These are phyloP conservation scores for Rhabdomys pumilio DNA, from an alignment of 2,797 vertebrate species.

Conservation along the genomic window DNA sequence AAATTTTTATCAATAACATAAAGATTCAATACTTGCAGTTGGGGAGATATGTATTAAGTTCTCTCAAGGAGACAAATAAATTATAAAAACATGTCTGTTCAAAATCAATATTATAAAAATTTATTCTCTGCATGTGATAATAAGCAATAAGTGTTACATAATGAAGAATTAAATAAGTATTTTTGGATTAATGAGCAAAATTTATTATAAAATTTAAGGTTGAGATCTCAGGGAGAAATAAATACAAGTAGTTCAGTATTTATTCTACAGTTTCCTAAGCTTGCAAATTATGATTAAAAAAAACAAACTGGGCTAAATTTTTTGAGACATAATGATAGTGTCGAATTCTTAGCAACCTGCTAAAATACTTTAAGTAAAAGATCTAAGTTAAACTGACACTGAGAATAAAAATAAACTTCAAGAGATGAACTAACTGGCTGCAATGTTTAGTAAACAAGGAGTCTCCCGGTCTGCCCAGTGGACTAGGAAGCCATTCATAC, in stretches of 20 bases:
- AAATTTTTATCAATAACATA: not conserved
- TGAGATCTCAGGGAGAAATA: not conserved
- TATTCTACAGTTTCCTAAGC: not conserved
- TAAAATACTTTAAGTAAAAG: constrained; percentile 55
- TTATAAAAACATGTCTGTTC: not conserved
- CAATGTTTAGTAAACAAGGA: not conserved
- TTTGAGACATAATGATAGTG: constrained; percentile 14
- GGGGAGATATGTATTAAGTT: not conserved
- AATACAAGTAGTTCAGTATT: not conserved
- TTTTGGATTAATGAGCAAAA: not conserved
- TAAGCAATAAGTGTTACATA: not conserved
- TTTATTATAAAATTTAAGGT: not conserved
- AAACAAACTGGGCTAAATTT: constrained; percentile 31
- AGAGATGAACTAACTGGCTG: not conserved
- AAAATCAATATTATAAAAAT: not conserved
- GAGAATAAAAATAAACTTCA: not conserved
- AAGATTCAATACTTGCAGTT: not conserved
- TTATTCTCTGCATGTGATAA: not conserved
- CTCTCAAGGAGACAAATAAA: not conserved
- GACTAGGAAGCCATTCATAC: not conserved
- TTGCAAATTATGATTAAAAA: not conserved
- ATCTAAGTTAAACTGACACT: not conserved
- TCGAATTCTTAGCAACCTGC: not conserved
- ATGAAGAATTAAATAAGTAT: not conserved
- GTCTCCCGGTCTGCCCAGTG: not conserved